Conservation (phyloP, 2,113 vertebrate species). For the Tachycineta bicolor region DNA sequence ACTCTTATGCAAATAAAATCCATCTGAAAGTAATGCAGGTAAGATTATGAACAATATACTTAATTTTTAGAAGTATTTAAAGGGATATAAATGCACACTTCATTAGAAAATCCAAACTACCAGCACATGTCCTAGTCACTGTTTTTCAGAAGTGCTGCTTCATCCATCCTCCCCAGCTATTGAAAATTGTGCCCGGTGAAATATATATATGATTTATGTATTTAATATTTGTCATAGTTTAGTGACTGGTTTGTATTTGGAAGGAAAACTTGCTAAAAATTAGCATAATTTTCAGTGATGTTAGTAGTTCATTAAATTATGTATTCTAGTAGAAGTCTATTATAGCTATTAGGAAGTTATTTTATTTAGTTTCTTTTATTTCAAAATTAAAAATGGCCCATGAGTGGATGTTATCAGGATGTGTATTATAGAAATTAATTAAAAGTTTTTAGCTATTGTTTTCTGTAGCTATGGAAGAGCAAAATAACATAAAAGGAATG, state of each 20-base stretch:
- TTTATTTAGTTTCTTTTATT: slow-evolving; percentile 42
- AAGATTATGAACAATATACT: slow-evolving; percentile 40
- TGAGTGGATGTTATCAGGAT: slow-evolving; percentile 13
- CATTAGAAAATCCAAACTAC: slow-evolving; percentile 16
- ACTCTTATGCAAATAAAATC: slow-evolving; percentile 39
- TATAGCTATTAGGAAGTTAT: slow-evolving; percentile 26
- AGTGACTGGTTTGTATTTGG: background rate
- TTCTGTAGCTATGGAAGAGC: slow-evolving; percentile 27
- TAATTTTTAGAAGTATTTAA: slow-evolving; percentile 20
- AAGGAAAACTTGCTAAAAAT: background rate
- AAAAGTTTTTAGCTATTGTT: background rate
- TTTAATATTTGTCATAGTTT: background rate
- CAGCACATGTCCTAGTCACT: background rate
- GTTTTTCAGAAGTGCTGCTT: background rate
- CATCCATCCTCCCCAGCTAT: background rate
- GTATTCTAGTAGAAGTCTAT: slow-evolving; percentile 4
- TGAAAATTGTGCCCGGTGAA: background rate
- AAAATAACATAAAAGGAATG: slow-evolving; percentile 29
- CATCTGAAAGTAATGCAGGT: slow-evolving; percentile 36
- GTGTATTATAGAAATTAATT: slow-evolving; percentile 36
- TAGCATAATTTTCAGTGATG: background rate
- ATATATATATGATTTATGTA: background rate
- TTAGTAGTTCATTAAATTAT: background rate
- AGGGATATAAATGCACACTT: slow-evolving; percentile 28
- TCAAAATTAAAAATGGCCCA: slow-evolving; percentile 47